These are phyloP conservation scores for Brachypodius melanocephalos DNA, from an alignment of 2,113 vertebrate species.

Conservation along the genomic window DNA sequence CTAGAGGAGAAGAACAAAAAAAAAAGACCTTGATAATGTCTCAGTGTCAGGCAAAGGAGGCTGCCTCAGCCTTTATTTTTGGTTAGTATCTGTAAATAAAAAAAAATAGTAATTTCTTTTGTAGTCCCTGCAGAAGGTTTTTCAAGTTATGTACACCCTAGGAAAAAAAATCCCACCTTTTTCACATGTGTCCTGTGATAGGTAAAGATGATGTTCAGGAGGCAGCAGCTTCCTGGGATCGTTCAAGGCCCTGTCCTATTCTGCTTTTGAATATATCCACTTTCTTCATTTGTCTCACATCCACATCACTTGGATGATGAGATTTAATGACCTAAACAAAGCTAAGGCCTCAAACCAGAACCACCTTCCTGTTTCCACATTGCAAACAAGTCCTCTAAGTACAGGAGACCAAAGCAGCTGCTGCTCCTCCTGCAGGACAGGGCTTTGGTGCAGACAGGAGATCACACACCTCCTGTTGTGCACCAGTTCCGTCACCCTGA, in stretches of 20 bases:
- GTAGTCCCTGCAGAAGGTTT: not conserved
- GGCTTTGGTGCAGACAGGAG: not conserved
- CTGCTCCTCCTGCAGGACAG: not conserved
- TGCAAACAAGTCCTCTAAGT: not conserved
- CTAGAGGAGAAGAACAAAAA: not conserved
- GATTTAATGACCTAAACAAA: not conserved
- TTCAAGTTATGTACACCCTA: not conserved
- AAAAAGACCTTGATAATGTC: not conserved
- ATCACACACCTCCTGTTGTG: not conserved
- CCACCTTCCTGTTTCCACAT: not conserved
- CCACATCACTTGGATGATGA: not conserved
- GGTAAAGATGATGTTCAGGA: not conserved
- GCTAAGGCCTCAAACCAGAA: not conserved
- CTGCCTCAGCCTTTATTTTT: not conserved
- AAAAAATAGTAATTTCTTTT: not conserved
- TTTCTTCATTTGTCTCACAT: not conserved
- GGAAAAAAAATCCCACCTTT: not conserved
- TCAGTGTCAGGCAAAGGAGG: not conserved
- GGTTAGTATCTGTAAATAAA: not conserved
- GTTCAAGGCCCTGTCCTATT: not conserved
- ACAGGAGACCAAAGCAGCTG: not conserved
- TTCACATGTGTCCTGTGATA: not conserved
- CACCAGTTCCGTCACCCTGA: not conserved
- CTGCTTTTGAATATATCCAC: not conserved
- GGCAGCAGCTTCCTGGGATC: not conserved